Percentiles rank a stretch among this genome's conserved stretches.
Conservation (phyloP, 2,113 vertebrate genomes). For the Acanthisitta chloris region DNA sequence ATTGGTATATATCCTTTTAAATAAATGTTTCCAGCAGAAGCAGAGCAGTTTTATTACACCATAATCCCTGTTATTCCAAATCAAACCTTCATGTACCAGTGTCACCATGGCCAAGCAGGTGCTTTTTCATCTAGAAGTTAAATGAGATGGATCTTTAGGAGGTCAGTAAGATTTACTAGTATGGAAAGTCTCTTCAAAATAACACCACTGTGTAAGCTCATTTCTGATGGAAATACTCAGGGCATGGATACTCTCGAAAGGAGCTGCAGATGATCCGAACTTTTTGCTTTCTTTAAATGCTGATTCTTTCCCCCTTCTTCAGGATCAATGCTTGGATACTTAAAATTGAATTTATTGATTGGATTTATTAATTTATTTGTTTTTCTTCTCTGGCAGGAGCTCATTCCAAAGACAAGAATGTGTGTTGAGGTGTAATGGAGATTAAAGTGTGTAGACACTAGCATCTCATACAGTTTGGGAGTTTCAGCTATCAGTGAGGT, state of each 20-base stretch:
- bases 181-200: neutral
- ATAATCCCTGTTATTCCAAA: neutral
- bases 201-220: neutral
- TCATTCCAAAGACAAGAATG: rapidly evolving
- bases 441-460: neutral
- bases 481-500: neutral
- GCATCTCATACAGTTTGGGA: neutral
- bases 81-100: neutral
- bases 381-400: neutral
- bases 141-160: neutral
- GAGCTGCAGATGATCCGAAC: neutral
- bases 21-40: neutral
- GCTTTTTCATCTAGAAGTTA: neutral
- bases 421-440: rapidly evolving
- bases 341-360: neutral
- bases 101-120: neutral
- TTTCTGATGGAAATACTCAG: neutral
- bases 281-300: neutral
- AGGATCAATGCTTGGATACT: neutral
- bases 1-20: neutral
- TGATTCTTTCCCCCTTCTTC: neutral
- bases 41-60: neutral
- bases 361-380: rapidly evolving
- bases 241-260: neutral
- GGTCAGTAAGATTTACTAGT: neutral